Evolutionary conservation across 1,140 invertebrate genomes (phyloP), one percentile per base, ranked within the genome.

Genomic region (Laodelphax striatellus): DNA sequence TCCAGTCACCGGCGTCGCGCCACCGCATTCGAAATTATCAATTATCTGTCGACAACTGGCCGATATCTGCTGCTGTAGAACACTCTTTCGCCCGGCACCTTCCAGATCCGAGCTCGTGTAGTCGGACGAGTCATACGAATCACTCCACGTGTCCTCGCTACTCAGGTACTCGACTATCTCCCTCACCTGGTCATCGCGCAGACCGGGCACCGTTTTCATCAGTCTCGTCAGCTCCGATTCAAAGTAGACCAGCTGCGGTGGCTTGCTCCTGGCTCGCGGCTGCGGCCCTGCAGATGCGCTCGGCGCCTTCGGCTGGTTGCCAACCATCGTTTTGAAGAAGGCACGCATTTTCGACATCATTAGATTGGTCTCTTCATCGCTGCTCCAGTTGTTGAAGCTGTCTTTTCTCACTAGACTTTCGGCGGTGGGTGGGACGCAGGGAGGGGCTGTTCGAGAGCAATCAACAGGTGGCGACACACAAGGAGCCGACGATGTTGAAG

Each of bases 281-380:
- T 61, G 61, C 2, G 66, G 61, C 34, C 34, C 34, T 5, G 34
- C 3, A 13, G 34, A 38, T 9, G 34, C 34, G 19, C 43, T 65
- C 11, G 64, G 46, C 11, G 55, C 57, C 63, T 67, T 65, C 16
- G 67, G 44, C 65, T 73, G 83, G 62, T 71, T 71, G 11, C 69
- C 86, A 1, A 92, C 82, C 78, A 92, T 86, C 21, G 87, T 90
- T 71, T 92, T 92, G 71, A 93, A 92, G 70, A 93, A 91, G 64
- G 91, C 88, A 4, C 89, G 77, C 87, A 94, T 91, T 75, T 92
- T 93, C 10, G 85, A 89, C 90, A 94, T 93, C 90, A 94, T 94
- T 9, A 93, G 72, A 71, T 94, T 94, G 0, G 91, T 93, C 73
- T 93, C 91, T 70, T 94, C 90, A 69, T 94, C 90, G 0, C 90